Percentiles rank a stretch among this genome's conserved stretches.
Evolutionary conservation across 2,888 invertebrate species (phyloP).

Genomic region (Octonoba sinensis): DNA sequence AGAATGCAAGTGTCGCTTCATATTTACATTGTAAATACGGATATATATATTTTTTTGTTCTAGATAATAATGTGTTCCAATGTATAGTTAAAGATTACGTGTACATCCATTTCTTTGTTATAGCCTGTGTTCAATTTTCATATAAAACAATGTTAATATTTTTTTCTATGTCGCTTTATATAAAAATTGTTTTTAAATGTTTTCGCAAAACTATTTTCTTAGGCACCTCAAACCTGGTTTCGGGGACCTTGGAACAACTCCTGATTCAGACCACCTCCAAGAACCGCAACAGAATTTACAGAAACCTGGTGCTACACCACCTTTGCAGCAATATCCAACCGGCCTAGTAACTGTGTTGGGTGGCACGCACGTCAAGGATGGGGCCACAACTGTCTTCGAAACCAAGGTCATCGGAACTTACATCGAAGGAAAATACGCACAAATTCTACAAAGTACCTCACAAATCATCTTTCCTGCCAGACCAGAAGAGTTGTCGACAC

Average conservation of each 20-base stretch:
- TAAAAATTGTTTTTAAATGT: too few relatives aligned
- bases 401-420: slow-evolving; percentile 91
- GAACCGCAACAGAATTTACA: slow-evolving; percentile 39
- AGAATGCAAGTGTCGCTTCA: too few relatives aligned
- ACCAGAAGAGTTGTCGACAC: slow-evolving; percentile 30
- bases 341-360: slow-evolving; percentile 87
- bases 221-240: slow-evolving; percentile 52
- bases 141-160: too few relatives aligned
- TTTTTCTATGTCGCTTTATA: too few relatives aligned
- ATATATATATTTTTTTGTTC: too few relatives aligned
- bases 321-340: slow-evolving; percentile 74
- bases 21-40: too few relatives aligned
- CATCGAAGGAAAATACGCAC: slow-evolving; percentile 83
- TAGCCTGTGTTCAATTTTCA: too few relatives aligned
- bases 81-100: too few relatives aligned
- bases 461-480: slow-evolving; percentile 70
- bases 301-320: slow-evolving; percentile 32
- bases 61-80: too few relatives aligned
- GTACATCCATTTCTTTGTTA: too few relatives aligned
- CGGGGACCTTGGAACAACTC: slow-evolving; percentile 43
- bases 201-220: not conserved
- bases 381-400: slow-evolving; percentile 86
- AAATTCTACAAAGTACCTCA: slow-evolving; percentile 86
- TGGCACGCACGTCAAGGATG: slow-evolving; percentile 86
- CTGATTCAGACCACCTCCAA: slow-evolving; percentile 28